Conservation (phyloP, 1,140 invertebrate species). For the Chrysomallon squamiferum region DNA sequence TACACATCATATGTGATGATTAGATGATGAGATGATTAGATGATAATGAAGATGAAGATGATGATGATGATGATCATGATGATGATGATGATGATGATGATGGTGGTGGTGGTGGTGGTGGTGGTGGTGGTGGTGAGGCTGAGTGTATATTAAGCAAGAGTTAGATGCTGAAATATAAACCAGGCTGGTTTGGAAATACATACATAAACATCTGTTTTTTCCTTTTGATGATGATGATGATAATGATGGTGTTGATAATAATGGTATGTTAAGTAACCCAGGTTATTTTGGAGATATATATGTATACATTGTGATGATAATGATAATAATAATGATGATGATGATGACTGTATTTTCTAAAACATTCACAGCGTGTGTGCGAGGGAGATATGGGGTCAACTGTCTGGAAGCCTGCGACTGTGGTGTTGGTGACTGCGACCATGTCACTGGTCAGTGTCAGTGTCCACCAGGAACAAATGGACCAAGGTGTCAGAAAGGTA, state of each 20-base stretch:
- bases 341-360: constrained; percentile 22
- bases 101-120: not conserved
- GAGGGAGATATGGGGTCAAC: constrained; percentile 77
- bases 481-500: constrained; percentile 45
- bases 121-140: not conserved
- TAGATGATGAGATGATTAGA: no score
- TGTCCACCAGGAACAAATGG: constrained; percentile 77
- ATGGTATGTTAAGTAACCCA: no score
- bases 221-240: no score
- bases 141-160: not conserved
- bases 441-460: constrained; percentile 79
- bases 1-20: no score
- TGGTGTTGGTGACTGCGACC: constrained; percentile 61
- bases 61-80: no score
- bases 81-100: constrained; percentile 49
- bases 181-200: not conserved
- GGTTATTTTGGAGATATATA: no score
- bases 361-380: constrained; percentile 75
- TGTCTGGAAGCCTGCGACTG: constrained; percentile 81
- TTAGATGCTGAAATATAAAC: not conserved
- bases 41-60: no score
- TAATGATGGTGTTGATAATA: not conserved
- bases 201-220: no score
- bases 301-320: no score
- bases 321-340: no score